A percentile compares a stretch with the other conserved stretches of the same genome.
Evolutionary conservation across 2,888 invertebrate species (phyloP).

Genomic region (Lordiphosa andalusiaca): DNA sequence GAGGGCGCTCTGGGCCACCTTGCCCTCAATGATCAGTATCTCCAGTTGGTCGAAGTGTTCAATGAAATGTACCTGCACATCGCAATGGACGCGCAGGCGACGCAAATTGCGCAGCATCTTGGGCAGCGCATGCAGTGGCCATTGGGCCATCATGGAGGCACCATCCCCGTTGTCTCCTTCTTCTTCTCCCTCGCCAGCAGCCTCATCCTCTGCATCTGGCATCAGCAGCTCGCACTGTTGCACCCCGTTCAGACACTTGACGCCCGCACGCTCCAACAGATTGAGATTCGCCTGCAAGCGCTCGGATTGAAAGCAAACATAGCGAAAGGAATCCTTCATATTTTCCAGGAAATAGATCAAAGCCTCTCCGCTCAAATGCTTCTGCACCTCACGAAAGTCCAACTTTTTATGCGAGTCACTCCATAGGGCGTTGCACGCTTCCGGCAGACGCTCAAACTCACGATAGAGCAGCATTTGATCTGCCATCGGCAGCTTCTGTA

Average conservation of each 20-base stretch:
- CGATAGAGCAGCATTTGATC: slow-evolving; percentile 33
- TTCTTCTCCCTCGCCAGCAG: not conserved
- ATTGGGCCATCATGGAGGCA: slow-evolving; percentile 25
- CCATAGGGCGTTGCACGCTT: slow-evolving; percentile 29
- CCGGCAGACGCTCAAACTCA: slow-evolving; percentile 10
- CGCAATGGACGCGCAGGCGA: slow-evolving; percentile 35
- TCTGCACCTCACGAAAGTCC: slow-evolving; percentile 33
- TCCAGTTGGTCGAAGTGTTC: slow-evolving; percentile 38
- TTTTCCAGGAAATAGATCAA: slow-evolving; percentile 25
- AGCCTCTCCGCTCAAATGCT: slow-evolving; percentile 15
- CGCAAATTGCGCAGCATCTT: slow-evolving; percentile 38
- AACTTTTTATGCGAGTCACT: slow-evolving; percentile 11
- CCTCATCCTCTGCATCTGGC: not conserved
- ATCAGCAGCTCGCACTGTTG: slow-evolving; percentile 31
- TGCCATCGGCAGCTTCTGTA: slow-evolving; percentile 15
- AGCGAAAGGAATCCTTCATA: slow-evolving; percentile 29
- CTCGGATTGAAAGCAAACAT: slow-evolving; percentile 35
- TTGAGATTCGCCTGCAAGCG: slow-evolving; percentile 39
- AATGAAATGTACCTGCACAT: slow-evolving; percentile 49
- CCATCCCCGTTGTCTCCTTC: slow-evolving; percentile 4
- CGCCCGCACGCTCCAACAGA: slow-evolving; percentile 30
- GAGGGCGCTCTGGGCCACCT: slow-evolving; percentile 35
- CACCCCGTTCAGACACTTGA: slow-evolving; percentile 23
- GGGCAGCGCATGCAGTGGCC: slow-evolving; percentile 48
- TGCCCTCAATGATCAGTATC: slow-evolving; percentile 26